These are phyloP conservation scores for Sapayoa aenigma DNA, from an alignment of 2,113 vertebrate species.

Conservation along the genomic window DNA sequence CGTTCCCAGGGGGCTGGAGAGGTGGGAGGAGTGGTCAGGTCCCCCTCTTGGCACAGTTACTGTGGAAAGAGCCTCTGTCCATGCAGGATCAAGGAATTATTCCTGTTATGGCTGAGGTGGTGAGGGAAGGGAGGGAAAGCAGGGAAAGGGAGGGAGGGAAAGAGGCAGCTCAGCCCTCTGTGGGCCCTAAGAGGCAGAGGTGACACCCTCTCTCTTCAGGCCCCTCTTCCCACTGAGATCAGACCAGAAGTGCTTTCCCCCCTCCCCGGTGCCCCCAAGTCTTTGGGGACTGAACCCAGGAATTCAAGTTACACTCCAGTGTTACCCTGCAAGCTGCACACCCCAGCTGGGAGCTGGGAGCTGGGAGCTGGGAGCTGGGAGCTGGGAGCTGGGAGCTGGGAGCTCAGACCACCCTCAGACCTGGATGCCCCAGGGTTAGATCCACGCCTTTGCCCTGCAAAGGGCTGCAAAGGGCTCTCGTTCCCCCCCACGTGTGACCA, in stretches of 20 bases:
- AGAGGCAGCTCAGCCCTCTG: not conserved
- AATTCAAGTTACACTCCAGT: not conserved
- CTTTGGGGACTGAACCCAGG: fast-evolving
- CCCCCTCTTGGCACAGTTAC: not conserved
- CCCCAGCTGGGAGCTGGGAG: too few species aligned
- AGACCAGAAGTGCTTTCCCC: not conserved
- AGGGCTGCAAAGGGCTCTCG: too few species aligned
- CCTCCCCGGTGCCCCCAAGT: not conserved
- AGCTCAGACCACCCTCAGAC: not conserved
- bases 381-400: too few species aligned
- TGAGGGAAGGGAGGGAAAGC: not conserved
- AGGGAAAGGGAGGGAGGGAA: not conserved
- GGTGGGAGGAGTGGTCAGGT: not conserved
- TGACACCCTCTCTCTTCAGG: not conserved
- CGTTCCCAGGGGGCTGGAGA: not conserved
- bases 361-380: too few species aligned
- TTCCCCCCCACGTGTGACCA: too few species aligned
- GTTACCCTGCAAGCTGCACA: not conserved
- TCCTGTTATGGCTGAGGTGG: not conserved
- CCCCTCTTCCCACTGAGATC: not conserved
- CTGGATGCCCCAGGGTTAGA: not conserved
- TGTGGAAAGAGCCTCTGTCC: not conserved
- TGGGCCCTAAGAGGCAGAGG: not conserved
- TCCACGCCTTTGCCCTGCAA: not conserved
- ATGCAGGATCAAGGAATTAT: fast-evolving